Evolutionary conservation across 2,797 vertebrate genomes (phyloP), one percentile per base, ranked within the genome.

Genomic region (Diglossa cyanea): DNA sequence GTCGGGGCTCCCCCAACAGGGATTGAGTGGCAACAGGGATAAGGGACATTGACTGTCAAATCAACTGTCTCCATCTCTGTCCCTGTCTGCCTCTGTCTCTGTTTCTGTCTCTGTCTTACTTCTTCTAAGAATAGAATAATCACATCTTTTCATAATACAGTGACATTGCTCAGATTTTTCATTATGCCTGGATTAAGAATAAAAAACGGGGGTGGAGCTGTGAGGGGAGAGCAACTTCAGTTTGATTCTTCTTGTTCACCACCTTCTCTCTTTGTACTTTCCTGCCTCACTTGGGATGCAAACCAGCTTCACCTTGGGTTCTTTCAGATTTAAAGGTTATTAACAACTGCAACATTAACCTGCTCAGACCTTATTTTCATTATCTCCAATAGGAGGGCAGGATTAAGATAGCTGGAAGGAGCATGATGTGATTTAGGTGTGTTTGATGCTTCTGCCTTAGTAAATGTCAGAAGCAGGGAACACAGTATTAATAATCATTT

Each of bases 381-480:
- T 85, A 94, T 50, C 33, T 88, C 78, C 7, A 26, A 85, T 87
- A 95, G 76, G 35, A 87, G 11, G 33, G 80, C 39, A 93, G 79
- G 76, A 91, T 92, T 83, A 91, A 94, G 39, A 63, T 93, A 86
- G 31, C 88, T 95, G 53, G 76, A 91, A 96, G 78, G 83, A 88
- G 77, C 76, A 77, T 45, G 82, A 91, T 11, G 17, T 93, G 89
- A 86, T 94, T 93, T 94, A 88, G 93, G 86, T 95, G 87, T 96
- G 33, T 97, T 93, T 96, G 96, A 96, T 94, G 86, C 88, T 71
- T 95, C 87, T 96, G 86, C 95, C 77, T 96, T 93, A 84, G 84
- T 81, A 97, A 97, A 97, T 96, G 97, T 97, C 97, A 98, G 93
- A 94, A 96, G 88, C 68, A 73, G 55, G 86, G 84, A 96, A 90